These are phyloP conservation scores for Oncorhynchus keta DNA, from an alignment of 2,113 vertebrate genomes.

Conservation along the genomic window DNA sequence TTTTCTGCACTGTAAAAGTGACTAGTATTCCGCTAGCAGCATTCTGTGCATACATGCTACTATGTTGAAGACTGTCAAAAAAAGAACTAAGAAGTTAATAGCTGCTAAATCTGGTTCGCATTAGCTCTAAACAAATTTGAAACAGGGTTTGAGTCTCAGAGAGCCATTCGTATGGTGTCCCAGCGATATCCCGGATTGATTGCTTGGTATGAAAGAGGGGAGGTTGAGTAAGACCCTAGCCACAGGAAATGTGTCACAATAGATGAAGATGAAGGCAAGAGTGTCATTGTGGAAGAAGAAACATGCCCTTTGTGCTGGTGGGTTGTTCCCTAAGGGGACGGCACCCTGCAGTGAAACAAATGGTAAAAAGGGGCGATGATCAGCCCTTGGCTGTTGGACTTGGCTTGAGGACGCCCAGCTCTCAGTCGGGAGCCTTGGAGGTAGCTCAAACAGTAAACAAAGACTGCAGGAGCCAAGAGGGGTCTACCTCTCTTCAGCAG, in stretches of 20 bases:
- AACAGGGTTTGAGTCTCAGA: too few relatives aligned
- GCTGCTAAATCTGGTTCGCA: too few relatives aligned
- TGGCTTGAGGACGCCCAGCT: conserved; percentile 43
- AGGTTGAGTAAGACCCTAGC: not conserved
- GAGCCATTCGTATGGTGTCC: too few relatives aligned
- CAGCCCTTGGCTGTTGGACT: conserved; percentile 30
- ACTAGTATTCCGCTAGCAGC: too few relatives aligned
- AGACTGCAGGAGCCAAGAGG: conserved; percentile 56
- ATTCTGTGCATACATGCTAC: too few relatives aligned
- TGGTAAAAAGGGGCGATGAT: conserved; percentile 35
- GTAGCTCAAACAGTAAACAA: conserved; percentile 48
- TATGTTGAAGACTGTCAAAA: too few relatives aligned
- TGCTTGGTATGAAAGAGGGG: too few relatives aligned
- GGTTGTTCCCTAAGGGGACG: conserved; percentile 28
- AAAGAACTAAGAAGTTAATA: too few relatives aligned
- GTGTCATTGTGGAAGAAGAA: not conserved
- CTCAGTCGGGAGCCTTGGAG: conserved; percentile 39
- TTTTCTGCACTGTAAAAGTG: too few relatives aligned
- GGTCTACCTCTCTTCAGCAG: conserved; percentile 38
- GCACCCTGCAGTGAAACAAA: conserved; percentile 28
- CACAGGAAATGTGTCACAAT: not conserved
- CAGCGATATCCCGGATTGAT: too few relatives aligned
- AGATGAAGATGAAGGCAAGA: not conserved
- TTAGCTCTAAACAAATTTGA: too few relatives aligned
- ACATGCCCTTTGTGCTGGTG: conserved; percentile 14